Evolutionary conservation across 2,888 invertebrate genomes (phyloP).

Genomic region (Machimus rusticus): DNA sequence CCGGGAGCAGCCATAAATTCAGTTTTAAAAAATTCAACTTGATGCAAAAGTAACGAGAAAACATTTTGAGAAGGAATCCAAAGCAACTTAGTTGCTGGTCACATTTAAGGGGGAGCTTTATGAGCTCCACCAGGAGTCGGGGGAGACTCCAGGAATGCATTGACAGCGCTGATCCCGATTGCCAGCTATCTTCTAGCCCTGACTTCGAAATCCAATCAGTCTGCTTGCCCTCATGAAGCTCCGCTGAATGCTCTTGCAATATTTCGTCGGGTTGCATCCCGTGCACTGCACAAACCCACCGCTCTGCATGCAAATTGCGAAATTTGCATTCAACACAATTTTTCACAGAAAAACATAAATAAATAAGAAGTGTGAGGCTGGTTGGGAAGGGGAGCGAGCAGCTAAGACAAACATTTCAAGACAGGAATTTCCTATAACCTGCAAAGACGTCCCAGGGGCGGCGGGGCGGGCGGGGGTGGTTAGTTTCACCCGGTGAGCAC

Average conservation of each 20-base stretch:
- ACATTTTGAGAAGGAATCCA: neutral
- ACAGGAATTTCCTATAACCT: neutral
- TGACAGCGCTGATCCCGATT: neutral
- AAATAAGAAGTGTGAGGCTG: neutral
- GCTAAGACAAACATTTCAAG: neutral
- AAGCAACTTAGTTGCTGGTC: neutral
- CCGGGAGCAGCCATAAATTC: neutral
- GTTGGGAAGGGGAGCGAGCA: neutral
- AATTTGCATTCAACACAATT: slow-evolving; percentile 11
- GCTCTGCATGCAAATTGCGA: neutral
- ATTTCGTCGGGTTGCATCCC: neutral
- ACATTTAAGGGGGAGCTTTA: neutral
- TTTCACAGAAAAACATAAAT: neutral
- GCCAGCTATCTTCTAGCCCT: neutral
- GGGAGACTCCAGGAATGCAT: neutral
- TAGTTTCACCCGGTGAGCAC: neutral
- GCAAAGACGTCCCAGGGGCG: neutral
- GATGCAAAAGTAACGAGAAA: neutral
- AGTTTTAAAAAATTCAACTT: neutral
- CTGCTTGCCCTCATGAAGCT: neutral
- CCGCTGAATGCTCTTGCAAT: neutral
- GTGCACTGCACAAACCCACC: neutral
- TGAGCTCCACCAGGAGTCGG: neutral
- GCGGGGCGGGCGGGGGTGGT: neutral
- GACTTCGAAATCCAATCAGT: neutral